Percentiles rank a stretch among this genome's conserved stretches.
Evolutionary conservation across 2,113 vertebrate species (phyloP).

Genomic region (Oplegnathus fasciatus): DNA sequence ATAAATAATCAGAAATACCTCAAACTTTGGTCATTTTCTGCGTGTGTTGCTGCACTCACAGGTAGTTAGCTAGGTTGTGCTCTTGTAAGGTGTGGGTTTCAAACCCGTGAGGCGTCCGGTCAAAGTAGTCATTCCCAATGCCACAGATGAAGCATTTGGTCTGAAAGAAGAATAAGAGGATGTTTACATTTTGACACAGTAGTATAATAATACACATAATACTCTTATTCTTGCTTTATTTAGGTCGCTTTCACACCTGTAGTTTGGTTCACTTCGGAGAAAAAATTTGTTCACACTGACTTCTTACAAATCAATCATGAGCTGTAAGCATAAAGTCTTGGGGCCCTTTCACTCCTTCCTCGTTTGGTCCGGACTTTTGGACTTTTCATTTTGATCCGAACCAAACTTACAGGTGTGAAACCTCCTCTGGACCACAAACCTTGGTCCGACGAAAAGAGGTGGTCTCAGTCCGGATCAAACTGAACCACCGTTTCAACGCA

Average conservation of each 20-base stretch:
- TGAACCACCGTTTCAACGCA: too few species aligned
- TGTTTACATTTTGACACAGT: neutral
- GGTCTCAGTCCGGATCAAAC: too few species aligned
- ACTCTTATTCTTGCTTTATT: neutral
- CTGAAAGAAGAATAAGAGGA: constrained; percentile 74
- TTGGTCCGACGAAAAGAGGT: too few species aligned
- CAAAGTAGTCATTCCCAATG: constrained; percentile 99
- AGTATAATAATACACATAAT: neutral
- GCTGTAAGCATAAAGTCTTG: too few species aligned
- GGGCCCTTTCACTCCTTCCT: too few species aligned
- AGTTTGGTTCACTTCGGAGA: neutral
- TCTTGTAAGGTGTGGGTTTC: constrained; percentile 99
- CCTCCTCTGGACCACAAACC: too few species aligned
- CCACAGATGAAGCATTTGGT: constrained; percentile 99
- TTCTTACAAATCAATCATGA: neutral
- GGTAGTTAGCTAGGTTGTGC: constrained; percentile 98
- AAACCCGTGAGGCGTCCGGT: constrained; percentile 97
- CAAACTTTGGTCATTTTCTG: neutral
- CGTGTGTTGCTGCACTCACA: constrained; percentile 87
- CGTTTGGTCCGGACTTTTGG: too few species aligned
- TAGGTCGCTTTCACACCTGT: neutral
- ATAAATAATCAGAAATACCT: neutral
- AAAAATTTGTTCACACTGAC: neutral
- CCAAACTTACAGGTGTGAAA: too few species aligned
- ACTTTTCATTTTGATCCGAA: too few species aligned